A percentile compares a stretch with the other conserved stretches of the same genome.
Evolutionary conservation across 2,888 invertebrate genomes (phyloP).

Genomic region (Mylabris sibirica): DNA sequence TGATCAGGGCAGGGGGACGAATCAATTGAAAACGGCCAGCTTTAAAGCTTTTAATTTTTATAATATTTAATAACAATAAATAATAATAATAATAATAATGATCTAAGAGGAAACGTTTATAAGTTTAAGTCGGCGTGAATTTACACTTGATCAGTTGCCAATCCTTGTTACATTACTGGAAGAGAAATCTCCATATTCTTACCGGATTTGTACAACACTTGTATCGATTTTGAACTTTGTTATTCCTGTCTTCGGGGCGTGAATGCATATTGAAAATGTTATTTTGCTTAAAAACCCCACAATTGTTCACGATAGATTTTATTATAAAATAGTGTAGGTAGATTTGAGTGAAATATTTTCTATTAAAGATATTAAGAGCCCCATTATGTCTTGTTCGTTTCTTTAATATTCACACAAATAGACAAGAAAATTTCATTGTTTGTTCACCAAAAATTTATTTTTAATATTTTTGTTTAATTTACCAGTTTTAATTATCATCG

Average conservation of each 20-base stretch:
- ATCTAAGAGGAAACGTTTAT: conserved; percentile 23
- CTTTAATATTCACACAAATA: too few species aligned
- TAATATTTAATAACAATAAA: neutral
- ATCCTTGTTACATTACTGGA: conserved; percentile 32
- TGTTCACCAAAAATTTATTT: neutral
- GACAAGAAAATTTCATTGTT: too few species aligned
- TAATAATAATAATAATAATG: neutral
- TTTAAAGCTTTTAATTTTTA: neutral
- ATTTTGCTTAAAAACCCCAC: conserved; percentile 4
- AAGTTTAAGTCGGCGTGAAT: conserved; percentile 39
- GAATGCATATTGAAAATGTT: conserved; percentile 24
- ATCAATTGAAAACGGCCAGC: too few species aligned
- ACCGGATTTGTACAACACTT: conserved; percentile 47
- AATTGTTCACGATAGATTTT: neutral
- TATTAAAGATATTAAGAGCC: too few species aligned
- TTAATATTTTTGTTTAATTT: neutral
- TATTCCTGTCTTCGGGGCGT: conserved; percentile 29
- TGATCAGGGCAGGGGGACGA: neutral
- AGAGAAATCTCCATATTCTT: conserved; percentile 48
- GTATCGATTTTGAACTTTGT: conserved; percentile 34
- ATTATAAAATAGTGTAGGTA: neutral
- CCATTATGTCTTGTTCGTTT: too few species aligned
- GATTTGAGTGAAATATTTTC: neutral
- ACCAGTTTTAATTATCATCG: neutral
- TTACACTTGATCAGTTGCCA: conserved; percentile 38